A percentile compares a stretch with the other conserved stretches of the same genome.
These are phyloP conservation scores for Anarrhichthys ocellatus DNA, from an alignment of 2,113 vertebrate species.

Conservation along the genomic window DNA sequence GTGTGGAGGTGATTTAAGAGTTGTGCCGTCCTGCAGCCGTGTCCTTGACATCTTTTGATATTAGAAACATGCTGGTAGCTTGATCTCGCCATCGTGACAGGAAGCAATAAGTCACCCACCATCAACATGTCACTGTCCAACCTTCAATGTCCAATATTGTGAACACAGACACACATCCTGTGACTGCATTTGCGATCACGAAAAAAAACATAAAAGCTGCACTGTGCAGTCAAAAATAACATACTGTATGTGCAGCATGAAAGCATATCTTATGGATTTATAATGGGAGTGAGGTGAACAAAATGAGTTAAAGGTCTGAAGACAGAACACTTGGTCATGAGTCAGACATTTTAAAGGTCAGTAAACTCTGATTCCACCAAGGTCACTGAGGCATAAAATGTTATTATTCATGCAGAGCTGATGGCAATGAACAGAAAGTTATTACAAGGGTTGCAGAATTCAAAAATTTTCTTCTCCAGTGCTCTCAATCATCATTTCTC, in stretches of 20 bases:
- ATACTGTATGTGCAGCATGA: background rate
- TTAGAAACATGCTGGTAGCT: conserved; percentile 31
- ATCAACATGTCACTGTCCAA: conserved; percentile 50
- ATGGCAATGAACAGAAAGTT: conserved; percentile 41
- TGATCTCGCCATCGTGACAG: conserved; percentile 4
- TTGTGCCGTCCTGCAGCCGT: conserved; percentile 13
- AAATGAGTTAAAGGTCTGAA: conserved; percentile 26
- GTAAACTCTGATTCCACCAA: conserved; percentile 48
- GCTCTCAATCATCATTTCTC: conserved; percentile 50
- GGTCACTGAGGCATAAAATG: conserved; percentile 62
- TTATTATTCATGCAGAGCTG: conserved; percentile 61
- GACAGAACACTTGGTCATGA: conserved; percentile 43
- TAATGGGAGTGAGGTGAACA: conserved; percentile 10
- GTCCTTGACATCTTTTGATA: conserved; percentile 58
- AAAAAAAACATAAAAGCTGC: background rate
- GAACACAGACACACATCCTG: conserved; percentile 2
- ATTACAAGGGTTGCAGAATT: conserved; percentile 31
- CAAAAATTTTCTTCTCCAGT: conserved; percentile 5
- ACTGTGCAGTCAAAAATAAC: no score
- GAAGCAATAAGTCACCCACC: conserved; percentile 55
- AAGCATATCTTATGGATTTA: background rate
- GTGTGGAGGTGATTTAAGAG: conserved; percentile 25
- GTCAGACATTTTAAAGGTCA: conserved; percentile 70
- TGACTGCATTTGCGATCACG: background rate
- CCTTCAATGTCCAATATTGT: conserved; percentile 31